These are phyloP conservation scores for Myiotriccus ornatus DNA, from an alignment of 2,797 vertebrate genomes.

Conservation along the genomic window DNA sequence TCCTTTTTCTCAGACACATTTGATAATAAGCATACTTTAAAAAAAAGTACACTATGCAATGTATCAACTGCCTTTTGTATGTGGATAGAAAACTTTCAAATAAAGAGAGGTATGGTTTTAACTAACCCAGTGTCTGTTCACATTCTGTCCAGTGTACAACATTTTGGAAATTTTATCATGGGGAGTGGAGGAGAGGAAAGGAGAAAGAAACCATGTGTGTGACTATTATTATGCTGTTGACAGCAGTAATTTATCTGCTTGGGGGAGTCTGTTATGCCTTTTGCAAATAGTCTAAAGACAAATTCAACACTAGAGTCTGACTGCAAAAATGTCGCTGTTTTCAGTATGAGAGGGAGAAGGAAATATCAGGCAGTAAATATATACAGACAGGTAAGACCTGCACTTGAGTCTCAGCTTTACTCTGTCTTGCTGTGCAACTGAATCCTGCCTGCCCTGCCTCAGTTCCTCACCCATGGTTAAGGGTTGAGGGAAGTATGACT, in stretches of 20 bases:
- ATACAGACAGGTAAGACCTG: neutral
- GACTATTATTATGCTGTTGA: neutral
- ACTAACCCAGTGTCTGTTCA: neutral
- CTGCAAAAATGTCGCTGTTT: neutral
- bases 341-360: neutral
- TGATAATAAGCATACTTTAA: neutral
- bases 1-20: neutral
- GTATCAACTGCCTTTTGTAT: neutral
- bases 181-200: neutral
- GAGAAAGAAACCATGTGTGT: neutral
- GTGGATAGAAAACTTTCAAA: constrained; percentile 16
- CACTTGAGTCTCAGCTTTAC: neutral
- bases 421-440: neutral
- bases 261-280: neutral
- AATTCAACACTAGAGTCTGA: neutral
- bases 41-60: neutral
- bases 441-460: neutral
- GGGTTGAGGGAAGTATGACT: neutral
- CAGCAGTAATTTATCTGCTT: neutral
- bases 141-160: neutral
- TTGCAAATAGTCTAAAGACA: neutral
- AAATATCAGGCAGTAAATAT: neutral
- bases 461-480: neutral
- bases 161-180: neutral
- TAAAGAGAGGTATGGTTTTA: constrained; percentile 49